These are phyloP conservation scores for Rutilus rutilus DNA, from an alignment of 2,113 vertebrate genomes.

Conservation along the genomic window DNA sequence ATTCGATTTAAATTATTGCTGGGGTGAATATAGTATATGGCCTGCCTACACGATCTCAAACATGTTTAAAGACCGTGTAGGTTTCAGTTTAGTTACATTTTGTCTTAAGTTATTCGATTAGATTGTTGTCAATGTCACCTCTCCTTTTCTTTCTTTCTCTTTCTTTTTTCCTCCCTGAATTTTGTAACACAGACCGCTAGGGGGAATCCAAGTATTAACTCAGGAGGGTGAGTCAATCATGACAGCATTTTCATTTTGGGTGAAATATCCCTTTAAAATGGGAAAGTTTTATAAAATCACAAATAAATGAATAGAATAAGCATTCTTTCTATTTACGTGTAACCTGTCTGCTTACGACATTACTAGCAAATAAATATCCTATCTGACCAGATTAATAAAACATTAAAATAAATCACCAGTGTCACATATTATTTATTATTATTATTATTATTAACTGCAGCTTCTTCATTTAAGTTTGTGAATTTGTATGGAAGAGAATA, in stretches of 20 bases:
- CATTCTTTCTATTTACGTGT: neutral
- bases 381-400: too few species aligned
- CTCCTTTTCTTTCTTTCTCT: neutral
- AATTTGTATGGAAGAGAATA: neutral
- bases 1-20: neutral
- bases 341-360: neutral
- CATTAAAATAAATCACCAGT: too few species aligned
- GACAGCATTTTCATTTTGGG: neutral
- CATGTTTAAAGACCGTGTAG: neutral
- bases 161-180: neutral
- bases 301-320: neutral
- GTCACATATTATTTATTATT: neutral
- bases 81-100: too few species aligned
- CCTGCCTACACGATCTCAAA: neutral
- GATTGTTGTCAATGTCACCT: neutral
- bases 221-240: neutral
- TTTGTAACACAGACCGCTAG: constrained; percentile 1
- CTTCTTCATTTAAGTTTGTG: neutral
- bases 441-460: neutral
- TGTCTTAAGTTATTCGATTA: neutral
- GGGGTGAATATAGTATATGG: neutral
- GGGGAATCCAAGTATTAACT: constrained; percentile 14
- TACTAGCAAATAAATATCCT: neutral
- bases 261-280: neutral
- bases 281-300: neutral